A percentile compares a stretch with the other conserved stretches of the same genome.
phyloP scores from a whole-genome alignment of 1,140 invertebrate species.

The Mactra quadrangularis region DNA sequence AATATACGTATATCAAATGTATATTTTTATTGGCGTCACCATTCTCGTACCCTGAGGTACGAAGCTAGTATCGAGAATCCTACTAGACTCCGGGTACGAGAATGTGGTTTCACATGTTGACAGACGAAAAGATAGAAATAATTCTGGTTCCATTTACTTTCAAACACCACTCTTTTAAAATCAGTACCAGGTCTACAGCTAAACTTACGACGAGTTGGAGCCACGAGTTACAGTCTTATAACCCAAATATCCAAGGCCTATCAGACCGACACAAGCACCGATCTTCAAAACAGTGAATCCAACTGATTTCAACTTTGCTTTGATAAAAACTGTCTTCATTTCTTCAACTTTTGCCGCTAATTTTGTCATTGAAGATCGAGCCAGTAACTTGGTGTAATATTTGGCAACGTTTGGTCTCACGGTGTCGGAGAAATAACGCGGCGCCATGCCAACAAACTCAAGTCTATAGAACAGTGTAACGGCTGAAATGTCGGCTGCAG shows the following conservation, averaged over 20 bases:
- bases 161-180: no score
- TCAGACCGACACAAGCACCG: slow-evolving; percentile 3
- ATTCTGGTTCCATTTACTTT: no score
- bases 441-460: not conserved
- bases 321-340: not conserved
- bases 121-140: no score
- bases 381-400: slow-evolving; percentile 9
- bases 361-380: not conserved
- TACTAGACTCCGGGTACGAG: no score
- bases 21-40: no score
- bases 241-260: slow-evolving; percentile 7
- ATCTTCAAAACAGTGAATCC: slow-evolving; percentile 6
- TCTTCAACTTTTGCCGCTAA: not conserved
- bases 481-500: slow-evolving; percentile 31
- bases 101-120: no score
- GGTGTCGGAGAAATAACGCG: slow-evolving; percentile 10
- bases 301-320: not conserved
- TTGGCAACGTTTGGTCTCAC: not conserved
- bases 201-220: no score
- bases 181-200: no score
- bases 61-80: no score
- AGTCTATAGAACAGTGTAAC: not conserved
- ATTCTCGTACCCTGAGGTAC: no score
- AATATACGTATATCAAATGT: no score
- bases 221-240: not conserved